These are phyloP conservation scores for Dasysyrphus tricinctus DNA, from an alignment of 2,888 invertebrate species.

Conservation along the genomic window DNA sequence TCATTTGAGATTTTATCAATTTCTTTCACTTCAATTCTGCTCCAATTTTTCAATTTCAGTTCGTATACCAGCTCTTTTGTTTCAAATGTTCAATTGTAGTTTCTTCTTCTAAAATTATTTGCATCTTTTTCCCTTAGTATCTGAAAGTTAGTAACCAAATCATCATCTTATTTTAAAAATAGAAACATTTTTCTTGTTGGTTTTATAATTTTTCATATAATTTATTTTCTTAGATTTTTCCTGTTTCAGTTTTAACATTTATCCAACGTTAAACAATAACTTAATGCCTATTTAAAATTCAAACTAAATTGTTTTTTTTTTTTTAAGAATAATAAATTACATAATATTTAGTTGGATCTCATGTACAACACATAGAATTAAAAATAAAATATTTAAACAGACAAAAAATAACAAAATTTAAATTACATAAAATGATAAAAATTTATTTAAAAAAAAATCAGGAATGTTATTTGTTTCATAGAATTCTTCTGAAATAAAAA, in stretches of 20 bases:
- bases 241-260: conserved; percentile 68
- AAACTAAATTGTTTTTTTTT: conserved; percentile 28
- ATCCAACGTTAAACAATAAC: conserved; percentile 57
- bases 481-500: conserved; percentile 7
- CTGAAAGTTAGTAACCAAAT: no score
- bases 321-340: conserved; percentile 19
- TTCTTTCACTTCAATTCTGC: no score
- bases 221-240: conserved; percentile 67
- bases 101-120: no score
- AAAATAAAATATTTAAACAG: conserved; percentile 37
- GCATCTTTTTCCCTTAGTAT: no score
- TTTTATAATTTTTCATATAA: conserved; percentile 59
- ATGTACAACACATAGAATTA: conserved; percentile 38
- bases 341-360: conserved; percentile 23
- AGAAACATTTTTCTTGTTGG: conserved; percentile 14
- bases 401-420: conserved; percentile 1
- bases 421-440: conserved; percentile 42
- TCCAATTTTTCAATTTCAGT: no score
- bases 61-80: no score
- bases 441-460: conserved; percentile 2
- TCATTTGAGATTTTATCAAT: no score
- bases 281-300: conserved; percentile 36
- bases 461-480: conserved; percentile 36
- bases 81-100: no score
- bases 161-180: background rate